Conservation (phyloP, 1,140 invertebrate genomes). For the Papilio helenus region DNA sequence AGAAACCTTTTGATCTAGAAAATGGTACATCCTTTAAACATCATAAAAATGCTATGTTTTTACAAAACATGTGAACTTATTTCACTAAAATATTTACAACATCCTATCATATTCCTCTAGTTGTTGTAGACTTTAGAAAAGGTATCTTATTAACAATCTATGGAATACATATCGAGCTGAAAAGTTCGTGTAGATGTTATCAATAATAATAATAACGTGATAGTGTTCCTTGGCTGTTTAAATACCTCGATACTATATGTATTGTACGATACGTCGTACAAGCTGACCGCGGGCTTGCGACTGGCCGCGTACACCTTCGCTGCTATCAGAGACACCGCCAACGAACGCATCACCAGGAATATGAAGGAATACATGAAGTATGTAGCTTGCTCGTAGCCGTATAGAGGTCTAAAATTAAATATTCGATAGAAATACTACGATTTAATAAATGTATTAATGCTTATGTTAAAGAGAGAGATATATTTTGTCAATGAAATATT, state of each 20-base stretch:
- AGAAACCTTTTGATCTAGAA: constrained; percentile 67
- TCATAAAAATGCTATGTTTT: background rate
- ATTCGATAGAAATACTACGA: background rate
- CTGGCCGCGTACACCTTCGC: constrained; percentile 84
- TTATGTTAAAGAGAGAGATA: background rate
- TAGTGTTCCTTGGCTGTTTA: background rate
- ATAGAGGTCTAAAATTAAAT: constrained; percentile 74
- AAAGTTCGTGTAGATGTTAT: too few species aligned
- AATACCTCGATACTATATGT: constrained; percentile 84
- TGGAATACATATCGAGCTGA: too few species aligned
- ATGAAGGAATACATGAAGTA: constrained; percentile 85
- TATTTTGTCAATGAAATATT: background rate
- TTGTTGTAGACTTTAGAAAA: too few species aligned
- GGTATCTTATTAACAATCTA: too few species aligned
- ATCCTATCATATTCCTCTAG: too few species aligned
- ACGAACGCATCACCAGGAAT: constrained; percentile 82
- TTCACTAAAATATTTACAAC: too few species aligned
- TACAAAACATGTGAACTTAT: too few species aligned
- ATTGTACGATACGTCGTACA: constrained; percentile 83
- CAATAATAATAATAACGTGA: too few species aligned
- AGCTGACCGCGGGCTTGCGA: constrained; percentile 77
- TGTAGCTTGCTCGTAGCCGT: constrained; percentile 77
- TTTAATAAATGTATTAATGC: background rate
- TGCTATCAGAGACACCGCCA: constrained; percentile 83
- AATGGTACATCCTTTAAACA: constrained; percentile 15